Conservation (phyloP, 2,797 vertebrate genomes). For the Acanthiza pusilla region DNA sequence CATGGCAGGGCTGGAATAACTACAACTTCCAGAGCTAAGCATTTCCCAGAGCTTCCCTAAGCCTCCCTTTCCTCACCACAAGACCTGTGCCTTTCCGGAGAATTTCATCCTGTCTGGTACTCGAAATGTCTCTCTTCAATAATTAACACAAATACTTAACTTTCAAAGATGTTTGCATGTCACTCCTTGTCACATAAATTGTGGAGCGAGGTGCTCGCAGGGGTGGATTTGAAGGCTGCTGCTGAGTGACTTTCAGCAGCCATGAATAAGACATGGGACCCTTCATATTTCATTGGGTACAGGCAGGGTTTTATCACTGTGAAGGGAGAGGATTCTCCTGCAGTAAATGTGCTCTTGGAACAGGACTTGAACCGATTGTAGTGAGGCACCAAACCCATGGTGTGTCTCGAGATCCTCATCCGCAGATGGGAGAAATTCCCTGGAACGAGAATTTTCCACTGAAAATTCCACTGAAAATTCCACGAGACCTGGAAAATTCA, state of each 20-base stretch:
- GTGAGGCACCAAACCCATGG: not conserved
- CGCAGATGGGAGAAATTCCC: not conserved
- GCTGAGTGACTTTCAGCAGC: constrained; percentile 24
- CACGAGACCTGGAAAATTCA: not conserved
- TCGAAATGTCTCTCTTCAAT: constrained; percentile 52
- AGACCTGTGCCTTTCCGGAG: not conserved
- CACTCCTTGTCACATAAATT: constrained; percentile 57
- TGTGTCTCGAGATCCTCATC: not conserved
- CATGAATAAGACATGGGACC: constrained; percentile 56
- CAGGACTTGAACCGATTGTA: not conserved
- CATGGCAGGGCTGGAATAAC: not conserved
- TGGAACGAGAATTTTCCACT: no score
- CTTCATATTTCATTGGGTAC: constrained; percentile 29
- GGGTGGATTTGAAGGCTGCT: constrained; percentile 32
- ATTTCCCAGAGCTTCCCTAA: not conserved
- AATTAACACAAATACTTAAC: constrained; percentile 65
- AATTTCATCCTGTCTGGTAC: not conserved
- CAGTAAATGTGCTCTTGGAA: not conserved
- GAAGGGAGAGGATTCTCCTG: not conserved
- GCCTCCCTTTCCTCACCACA: not conserved
- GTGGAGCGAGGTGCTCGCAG: constrained; percentile 13
- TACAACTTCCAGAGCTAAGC: not conserved
- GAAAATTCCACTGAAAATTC: no score
- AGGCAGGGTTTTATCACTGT: not conserved
- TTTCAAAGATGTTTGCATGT: constrained; percentile 45